Base-by-base conservation (phyloP, 2,113 vertebrate genomes). In the Dryoscopus gambensis region DNA sequence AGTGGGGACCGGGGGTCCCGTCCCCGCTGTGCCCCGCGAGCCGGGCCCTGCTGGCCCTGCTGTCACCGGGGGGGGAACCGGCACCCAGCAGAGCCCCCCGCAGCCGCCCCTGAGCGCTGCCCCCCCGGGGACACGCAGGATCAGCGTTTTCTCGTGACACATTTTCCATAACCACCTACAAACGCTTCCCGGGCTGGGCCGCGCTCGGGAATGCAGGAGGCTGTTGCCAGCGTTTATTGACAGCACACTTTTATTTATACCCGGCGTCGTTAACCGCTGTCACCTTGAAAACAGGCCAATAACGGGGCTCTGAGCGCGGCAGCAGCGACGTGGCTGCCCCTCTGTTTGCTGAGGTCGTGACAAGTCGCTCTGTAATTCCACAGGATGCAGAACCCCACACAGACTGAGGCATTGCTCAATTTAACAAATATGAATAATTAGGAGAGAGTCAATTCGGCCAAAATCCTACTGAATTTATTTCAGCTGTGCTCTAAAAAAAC, bases 1-100 rank as follows among this genome's bases (percentile, higher is more conserved):
- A 2, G 12, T 0, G 30, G 8, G 31, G 12, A 1, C 0, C 28
- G 27, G 7, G 19, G n/a, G 37, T 28, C 13, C 21, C 3, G 4
- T 15, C 53, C 22, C 28, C 22, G 56, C 28, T 4, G 30, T 27
- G 74, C 10, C 47, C 5, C n/a, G 4, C 3, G 40, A 10, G 18
- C 33, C 9, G 17, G 49, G 60, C 7, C 14, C 47, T 20, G 53
- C 6, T 17, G 6, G 16, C 23, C n/a, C 22, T 12, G 35, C 56
- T 15, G 9, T 11, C 71, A 9, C 57, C 3, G 5, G 16, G 16
- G 2, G 2, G 30, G 31, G 7, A 21, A 1, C 5, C 10, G 6
- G 6, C 18, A 6, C 6, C n/a, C 65, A 1, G 30, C 70, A 15
- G 10, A 62, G 40, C 19, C 24, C 37, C 11, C 3, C 1, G 30